Evolutionary conservation across 2,888 invertebrate species (phyloP).

Genomic region (Campopleginae sp.): DNA sequence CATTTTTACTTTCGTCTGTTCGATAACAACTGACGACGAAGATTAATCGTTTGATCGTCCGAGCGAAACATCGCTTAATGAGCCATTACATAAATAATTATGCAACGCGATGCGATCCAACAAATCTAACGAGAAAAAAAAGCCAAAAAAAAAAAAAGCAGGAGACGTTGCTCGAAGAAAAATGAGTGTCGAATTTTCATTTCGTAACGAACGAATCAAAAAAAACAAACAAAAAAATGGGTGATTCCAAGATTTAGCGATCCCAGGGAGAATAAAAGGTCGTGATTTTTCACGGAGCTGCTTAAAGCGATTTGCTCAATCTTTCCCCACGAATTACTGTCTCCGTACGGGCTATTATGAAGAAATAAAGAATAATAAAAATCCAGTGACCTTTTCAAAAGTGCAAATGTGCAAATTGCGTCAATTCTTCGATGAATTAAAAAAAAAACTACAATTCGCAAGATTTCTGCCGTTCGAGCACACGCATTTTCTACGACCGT

Average conservation of each 20-base stretch:
- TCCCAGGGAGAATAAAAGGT: neutral
- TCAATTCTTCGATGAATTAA: slow-evolving; percentile 40
- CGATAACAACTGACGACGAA: slow-evolving; percentile 19
- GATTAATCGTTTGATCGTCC: slow-evolving; percentile 13
- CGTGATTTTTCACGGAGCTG: slow-evolving; percentile 16
- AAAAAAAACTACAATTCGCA: slow-evolving; percentile 27
- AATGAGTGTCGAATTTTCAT: neutral
- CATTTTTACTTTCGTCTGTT: neutral
- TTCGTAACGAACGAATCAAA: neutral
- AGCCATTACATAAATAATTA: slow-evolving; percentile 11
- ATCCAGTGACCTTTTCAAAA: slow-evolving; percentile 62
- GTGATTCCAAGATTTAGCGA: neutral
- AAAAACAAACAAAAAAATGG: neutral
- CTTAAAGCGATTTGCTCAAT: slow-evolving; percentile 28
- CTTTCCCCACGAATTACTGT: slow-evolving; percentile 6
- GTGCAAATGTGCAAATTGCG: slow-evolving; percentile 50
- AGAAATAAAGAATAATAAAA: slow-evolving; percentile 15
- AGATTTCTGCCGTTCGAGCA: slow-evolving; percentile 6
- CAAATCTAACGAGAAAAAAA: neutral
- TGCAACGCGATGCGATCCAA: neutral
- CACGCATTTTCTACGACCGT: slow-evolving; percentile 39
- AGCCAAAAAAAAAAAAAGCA: neutral
- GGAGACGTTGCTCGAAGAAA: neutral
- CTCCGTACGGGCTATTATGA: neutral
- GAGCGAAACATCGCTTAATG: slow-evolving; percentile 13